Conservation (phyloP, 2,113 vertebrate species). For the Vidua chalybeata region DNA sequence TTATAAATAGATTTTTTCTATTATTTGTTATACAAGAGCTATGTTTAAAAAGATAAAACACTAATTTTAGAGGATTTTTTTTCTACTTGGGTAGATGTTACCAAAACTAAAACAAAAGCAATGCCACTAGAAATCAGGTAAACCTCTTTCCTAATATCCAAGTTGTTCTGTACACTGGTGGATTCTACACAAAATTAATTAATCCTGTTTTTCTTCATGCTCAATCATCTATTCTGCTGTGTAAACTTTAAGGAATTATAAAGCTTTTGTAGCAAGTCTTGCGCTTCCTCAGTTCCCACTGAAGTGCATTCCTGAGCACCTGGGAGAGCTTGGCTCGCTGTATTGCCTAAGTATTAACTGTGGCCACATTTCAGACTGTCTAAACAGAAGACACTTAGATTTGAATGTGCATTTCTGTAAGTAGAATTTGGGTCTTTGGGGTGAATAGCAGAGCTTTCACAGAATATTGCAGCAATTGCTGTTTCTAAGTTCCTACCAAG, state of each 20-base stretch:
- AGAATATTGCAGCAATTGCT: background rate
- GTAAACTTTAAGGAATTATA: background rate
- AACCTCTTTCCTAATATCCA: background rate
- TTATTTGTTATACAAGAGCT: background rate
- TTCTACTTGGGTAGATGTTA: background rate
- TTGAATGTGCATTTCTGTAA: background rate
- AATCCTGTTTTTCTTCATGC: background rate
- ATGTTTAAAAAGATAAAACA: background rate
- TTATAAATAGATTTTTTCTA: background rate
- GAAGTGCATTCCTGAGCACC: background rate
- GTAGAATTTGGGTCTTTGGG: background rate
- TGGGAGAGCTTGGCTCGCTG: background rate
- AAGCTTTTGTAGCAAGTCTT: background rate
- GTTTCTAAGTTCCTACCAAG: background rate
- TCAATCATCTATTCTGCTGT: background rate
- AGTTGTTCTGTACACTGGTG: background rate
- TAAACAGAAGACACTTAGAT: background rate
- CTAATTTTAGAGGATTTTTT: background rate
- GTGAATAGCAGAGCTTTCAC: background rate
- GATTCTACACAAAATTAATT: background rate
- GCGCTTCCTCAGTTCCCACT: background rate
- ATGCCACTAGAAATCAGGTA: background rate
- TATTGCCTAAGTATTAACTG: background rate
- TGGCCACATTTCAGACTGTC: background rate
- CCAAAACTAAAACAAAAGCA: background rate